Conservation (phyloP, 2,797 vertebrate genomes). For the Anas bahamensis region DNA sequence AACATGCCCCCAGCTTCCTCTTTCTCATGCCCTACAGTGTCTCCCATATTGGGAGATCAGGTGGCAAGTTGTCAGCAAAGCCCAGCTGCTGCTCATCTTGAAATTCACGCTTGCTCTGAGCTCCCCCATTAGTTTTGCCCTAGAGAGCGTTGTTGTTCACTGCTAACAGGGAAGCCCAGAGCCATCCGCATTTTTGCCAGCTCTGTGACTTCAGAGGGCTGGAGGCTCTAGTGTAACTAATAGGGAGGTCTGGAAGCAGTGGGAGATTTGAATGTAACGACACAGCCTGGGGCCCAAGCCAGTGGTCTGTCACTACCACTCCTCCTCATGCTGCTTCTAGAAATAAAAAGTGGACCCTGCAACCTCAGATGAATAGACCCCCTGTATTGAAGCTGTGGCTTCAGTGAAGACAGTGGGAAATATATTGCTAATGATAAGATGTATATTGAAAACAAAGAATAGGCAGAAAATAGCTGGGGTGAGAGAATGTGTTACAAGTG, state of each 20-base stretch:
- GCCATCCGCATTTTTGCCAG: background rate
- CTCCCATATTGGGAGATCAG: constrained; percentile 20
- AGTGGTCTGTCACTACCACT: constrained; percentile 66
- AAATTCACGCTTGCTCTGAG: background rate
- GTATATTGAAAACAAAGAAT: background rate
- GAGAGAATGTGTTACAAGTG: background rate
- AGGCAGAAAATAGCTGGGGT: background rate
- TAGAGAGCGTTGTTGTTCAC: background rate
- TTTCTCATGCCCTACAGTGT: constrained; percentile 32
- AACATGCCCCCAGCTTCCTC: constrained; percentile 13
- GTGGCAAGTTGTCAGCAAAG: constrained; percentile 50
- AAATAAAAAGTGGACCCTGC: background rate
- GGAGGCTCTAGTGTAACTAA: constrained; percentile 21
- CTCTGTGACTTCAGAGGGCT: background rate
- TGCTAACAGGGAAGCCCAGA: constrained; percentile 43
- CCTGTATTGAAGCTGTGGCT: background rate
- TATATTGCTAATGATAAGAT: background rate
- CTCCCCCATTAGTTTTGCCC: constrained; percentile 35
- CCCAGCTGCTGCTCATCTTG: constrained; percentile 30
- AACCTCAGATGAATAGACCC: background rate
- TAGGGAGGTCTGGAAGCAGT: constrained; percentile 11
- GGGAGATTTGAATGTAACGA: constrained; percentile 16
- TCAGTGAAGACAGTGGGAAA: background rate
- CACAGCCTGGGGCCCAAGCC: constrained; percentile 12
- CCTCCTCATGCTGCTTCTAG: constrained; percentile 20